Conservation (phyloP, 2,888 invertebrate genomes). For the Drosophila antonietae region DNA sequence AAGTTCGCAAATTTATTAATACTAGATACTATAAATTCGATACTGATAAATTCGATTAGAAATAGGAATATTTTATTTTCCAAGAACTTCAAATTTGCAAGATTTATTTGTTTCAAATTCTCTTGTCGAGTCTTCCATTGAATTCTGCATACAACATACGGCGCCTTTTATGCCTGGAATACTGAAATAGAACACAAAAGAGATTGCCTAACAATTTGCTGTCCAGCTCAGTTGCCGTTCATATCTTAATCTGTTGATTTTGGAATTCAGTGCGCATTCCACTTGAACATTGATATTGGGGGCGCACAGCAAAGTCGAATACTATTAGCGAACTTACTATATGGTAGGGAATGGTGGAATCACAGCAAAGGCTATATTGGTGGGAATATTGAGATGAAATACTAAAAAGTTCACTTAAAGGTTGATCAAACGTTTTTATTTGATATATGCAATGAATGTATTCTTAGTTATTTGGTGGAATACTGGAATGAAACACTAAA, state of each 20-base stretch:
- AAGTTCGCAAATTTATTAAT: too few relatives aligned
- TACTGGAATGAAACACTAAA: slow-evolving; percentile 3
- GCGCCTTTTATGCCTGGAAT: slow-evolving; percentile 1
- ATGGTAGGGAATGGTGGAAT: neutral
- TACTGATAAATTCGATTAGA: neutral
- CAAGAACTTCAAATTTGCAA: neutral
- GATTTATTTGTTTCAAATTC: neutral
- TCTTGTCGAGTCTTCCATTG: neutral
- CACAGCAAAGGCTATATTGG: neutral
- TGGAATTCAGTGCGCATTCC: slow-evolving; percentile 7
- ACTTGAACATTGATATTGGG: slow-evolving; percentile 4
- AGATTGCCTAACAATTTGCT: neutral
- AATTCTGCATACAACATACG: neutral
- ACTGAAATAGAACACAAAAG: slow-evolving; percentile 12
- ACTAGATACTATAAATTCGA: too few relatives aligned
- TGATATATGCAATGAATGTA: neutral
- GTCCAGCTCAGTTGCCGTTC: neutral
- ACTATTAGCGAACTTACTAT: neutral
- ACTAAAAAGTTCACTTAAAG: neutral
- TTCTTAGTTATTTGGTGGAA: neutral
- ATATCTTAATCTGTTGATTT: slow-evolving; percentile 13
- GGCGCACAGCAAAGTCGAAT: slow-evolving; percentile 7
- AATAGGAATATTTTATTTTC: neutral
- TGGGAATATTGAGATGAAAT: slow-evolving; percentile 6
- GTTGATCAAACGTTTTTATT: too few relatives aligned